Conservation (phyloP, 2,113 vertebrate species). For the Anhinga rufa region DNA sequence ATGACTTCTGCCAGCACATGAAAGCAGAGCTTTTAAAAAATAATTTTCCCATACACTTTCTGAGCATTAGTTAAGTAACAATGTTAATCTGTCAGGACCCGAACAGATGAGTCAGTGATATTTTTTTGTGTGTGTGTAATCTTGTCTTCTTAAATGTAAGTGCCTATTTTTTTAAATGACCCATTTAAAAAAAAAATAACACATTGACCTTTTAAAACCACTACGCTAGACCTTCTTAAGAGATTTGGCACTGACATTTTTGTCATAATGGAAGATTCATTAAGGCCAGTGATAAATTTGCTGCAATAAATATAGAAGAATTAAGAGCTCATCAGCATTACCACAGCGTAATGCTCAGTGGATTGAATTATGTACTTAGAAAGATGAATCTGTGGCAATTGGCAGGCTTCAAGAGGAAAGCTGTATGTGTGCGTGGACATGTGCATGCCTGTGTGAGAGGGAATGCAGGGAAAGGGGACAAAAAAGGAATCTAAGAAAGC, state of each 20-base stretch:
- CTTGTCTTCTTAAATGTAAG: conserved; percentile 25
- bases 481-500: background rate
- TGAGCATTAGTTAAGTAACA: background rate
- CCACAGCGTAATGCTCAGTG: conserved; percentile 20
- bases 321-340: conserved; percentile 71
- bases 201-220: conserved; percentile 54
- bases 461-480: background rate
- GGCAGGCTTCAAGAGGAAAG: conserved; percentile 45
- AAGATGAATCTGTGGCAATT: conserved; percentile 61
- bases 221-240: conserved; percentile 56
- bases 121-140: background rate
- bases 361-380: conserved; percentile 66
- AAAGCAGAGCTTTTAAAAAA: background rate
- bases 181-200: background rate
- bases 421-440: background rate
- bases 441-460: background rate
- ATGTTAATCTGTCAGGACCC: background rate
- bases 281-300: conserved; percentile 64
- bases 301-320: conserved; percentile 69
- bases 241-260: conserved; percentile 61
- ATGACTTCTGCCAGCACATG: background rate
- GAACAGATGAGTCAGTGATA: conserved; percentile 1
- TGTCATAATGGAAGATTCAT: conserved; percentile 67
- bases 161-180: conserved; percentile 26
- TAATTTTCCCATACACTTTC: background rate